Evolutionary conservation across 2,797 vertebrate species (phyloP), one percentile per base, ranked within the genome.

Genomic region (Sebastes cheni): DNA sequence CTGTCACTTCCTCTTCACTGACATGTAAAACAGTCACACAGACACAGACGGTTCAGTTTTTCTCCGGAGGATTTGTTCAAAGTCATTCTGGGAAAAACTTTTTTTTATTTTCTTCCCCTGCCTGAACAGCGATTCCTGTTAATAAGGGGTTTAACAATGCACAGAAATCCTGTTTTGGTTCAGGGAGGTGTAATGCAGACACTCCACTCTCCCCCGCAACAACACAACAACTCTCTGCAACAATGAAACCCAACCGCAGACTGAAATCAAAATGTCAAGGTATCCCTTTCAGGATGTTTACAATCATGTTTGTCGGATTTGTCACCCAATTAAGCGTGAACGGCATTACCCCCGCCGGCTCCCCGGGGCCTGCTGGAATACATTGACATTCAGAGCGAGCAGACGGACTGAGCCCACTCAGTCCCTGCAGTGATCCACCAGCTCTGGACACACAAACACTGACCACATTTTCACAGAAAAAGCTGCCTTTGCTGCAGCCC

Each of bases 321-420:
- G 87, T 91, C 86, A 90, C 76, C 88, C 88, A 91, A 92, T 92
- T 92, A 91, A 88, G 83, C 69, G 67, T 85, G 89, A 91, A 84
- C 80, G 7, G 77, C 82, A 79, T 83, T 69, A 85, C 71, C 68
- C 42, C 70, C 22, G 8, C 52, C 18, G 52, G 46, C 54, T 86
- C 89, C 86, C 89, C 1, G 54, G 75, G 89, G 82, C 78, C 81
- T 14, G 18, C 75, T 59, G 67, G 90, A 89, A 90, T 89, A 87
- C 89, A 82, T 89, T 92, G 89, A 91, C 92, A 91, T 93, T 92
- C 89, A 91, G 76, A 80, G 82, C 5, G 30, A 89, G 75, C 86
- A 88, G 84, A 87, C 68, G 77, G 86, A 75, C 85, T 36, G 77
- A 74, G 87, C 81, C 78, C 69, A 76, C 89, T 85, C 79, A 20